A percentile compares a stretch with the other conserved stretches of the same genome.
These are phyloP conservation scores for Chromis chromis DNA, from an alignment of 2,797 vertebrate species.

Conservation along the genomic window DNA sequence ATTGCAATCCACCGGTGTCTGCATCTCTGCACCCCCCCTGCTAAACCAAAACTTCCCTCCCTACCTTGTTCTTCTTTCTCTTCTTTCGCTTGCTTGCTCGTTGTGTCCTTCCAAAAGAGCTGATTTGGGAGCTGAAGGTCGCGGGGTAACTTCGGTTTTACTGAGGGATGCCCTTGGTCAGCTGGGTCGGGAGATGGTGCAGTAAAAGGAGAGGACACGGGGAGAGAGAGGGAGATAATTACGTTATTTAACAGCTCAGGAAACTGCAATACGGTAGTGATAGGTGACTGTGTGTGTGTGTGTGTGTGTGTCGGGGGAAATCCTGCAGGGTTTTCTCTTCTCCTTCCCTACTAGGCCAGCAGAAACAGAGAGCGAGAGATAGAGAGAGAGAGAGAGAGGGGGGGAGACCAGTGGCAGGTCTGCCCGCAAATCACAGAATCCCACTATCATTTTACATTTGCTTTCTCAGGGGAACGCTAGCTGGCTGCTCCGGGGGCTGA, in stretches of 20 bases:
- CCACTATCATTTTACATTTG: conserved; percentile 60
- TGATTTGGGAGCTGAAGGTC: not conserved
- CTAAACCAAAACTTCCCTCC: conserved; percentile 22
- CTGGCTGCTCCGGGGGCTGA: conserved; percentile 39
- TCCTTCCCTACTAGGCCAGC: conserved; percentile 62
- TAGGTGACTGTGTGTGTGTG: conserved; percentile 41
- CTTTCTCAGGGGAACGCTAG: conserved; percentile 39
- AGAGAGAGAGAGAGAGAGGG: not conserved
- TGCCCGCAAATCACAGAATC: conserved; percentile 55
- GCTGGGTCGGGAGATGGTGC: conserved; percentile 27
- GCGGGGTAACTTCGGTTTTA: conserved; percentile 20
- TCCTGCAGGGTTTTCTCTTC: conserved; percentile 73
- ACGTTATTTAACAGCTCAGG: conserved; percentile 68
- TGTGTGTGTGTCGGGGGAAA: conserved; percentile 42
- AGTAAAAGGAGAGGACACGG: conserved; percentile 20
- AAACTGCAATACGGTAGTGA: conserved; percentile 55
- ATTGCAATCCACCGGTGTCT: conserved; percentile 42
- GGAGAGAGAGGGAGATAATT: conserved; percentile 55
- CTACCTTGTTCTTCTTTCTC: conserved; percentile 9
- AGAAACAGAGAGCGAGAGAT: conserved; percentile 21
- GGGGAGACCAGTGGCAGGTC: conserved; percentile 54
- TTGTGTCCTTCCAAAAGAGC: conserved; percentile 30
- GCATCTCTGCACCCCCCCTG: conserved; percentile 13
- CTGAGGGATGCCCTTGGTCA: conserved; percentile 42
- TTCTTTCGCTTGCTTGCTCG: conserved; percentile 13